Evolutionary conservation across 2,797 vertebrate genomes (phyloP).

Genomic region (Takifugu ocellatus): DNA sequence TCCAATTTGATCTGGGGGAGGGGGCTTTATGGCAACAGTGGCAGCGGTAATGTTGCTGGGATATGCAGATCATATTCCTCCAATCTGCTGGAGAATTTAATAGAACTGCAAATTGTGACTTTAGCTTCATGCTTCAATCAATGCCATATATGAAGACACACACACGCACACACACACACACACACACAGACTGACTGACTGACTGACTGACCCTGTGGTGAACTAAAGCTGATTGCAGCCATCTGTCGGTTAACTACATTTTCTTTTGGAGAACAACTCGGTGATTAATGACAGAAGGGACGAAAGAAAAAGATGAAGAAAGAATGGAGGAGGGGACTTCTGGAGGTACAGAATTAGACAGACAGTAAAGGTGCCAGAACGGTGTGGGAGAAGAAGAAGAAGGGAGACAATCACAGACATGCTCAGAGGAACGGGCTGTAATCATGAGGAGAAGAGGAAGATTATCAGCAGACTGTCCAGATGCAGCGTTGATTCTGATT

Average conservation of each 20-base stretch:
- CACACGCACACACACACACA: constrained; percentile 1
- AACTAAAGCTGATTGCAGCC: constrained; percentile 64
- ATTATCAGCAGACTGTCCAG: constrained; percentile 56
- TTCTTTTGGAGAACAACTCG: constrained; percentile 51
- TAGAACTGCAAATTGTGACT: constrained; percentile 43
- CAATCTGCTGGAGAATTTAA: constrained; percentile 42
- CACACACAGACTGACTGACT: constrained; percentile 5
- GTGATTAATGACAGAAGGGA: constrained; percentile 49
- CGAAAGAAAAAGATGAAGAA: neutral
- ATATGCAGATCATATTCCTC: constrained; percentile 47
- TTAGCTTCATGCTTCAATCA: constrained; percentile 29
- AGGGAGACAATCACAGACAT: no score
- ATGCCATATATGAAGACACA: constrained; percentile 14
- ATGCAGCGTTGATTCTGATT: constrained; percentile 49
- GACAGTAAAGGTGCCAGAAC: no score
- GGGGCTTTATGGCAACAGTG: constrained; percentile 15
- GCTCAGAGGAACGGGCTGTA: constrained; percentile 6
- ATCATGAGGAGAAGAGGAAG: constrained; percentile 35
- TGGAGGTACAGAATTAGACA: neutral
- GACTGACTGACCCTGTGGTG: constrained; percentile 50
- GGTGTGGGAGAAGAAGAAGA: no score
- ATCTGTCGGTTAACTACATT: constrained; percentile 64
- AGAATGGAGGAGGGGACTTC: neutral
- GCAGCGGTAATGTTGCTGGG: constrained; percentile 18
- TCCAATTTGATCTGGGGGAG: constrained; percentile 14